Base-by-base conservation (phyloP, 2,797 vertebrate species). In the Pseudotriccus pelzelni region DNA sequence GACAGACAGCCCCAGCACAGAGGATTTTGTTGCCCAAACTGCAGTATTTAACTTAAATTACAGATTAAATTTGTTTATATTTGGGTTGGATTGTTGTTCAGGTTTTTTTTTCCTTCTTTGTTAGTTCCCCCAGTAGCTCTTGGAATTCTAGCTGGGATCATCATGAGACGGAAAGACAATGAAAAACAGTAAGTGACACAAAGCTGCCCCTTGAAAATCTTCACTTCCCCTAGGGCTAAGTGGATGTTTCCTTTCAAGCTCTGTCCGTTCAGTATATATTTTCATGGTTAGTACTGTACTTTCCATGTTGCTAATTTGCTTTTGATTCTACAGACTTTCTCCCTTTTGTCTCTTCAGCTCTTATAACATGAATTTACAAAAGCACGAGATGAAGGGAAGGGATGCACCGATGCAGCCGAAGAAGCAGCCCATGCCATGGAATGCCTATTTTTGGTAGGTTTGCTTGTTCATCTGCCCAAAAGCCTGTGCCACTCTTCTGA, bases 361-460 rank as follows among this genome's bases (percentile, higher is more conserved):
- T 17, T 77, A 74, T 0, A 52, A 30, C 2, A 17, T 66, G 39
- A 36, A 3, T 30, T 66, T 64, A 24, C 37, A 37, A 7, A 68
- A 72, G 37, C 84, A 12, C 0, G 0, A 27, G 46, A 2, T 0
- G 16, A 24, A 90, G 30, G 69, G 50, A 18, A 27, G 10, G 34
- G 56, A 34, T 6, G 27, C 39, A n/a, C 37, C 0, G 0, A 2
- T 3, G 28, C 5, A 4, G 58, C 46, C 8, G 0, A 7, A 23
- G 46, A 30, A 69, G 55, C 62, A 60, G 23, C 84, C 70, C 3
- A 1, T 34, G 59, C 78, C 17, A 1, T 87, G 93, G 81, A 17
- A 16, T 37, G 75, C 66, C 63, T 91, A 92, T 66, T 87, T 94
- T 23, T 92, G 96, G 94, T 95, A 69, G 22, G 93, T 89, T 82